Percentiles rank a stretch among this genome's conserved stretches.
Evolutionary conservation across 1,140 invertebrate genomes (phyloP).

Genomic region (Mercenaria mercenaria): DNA sequence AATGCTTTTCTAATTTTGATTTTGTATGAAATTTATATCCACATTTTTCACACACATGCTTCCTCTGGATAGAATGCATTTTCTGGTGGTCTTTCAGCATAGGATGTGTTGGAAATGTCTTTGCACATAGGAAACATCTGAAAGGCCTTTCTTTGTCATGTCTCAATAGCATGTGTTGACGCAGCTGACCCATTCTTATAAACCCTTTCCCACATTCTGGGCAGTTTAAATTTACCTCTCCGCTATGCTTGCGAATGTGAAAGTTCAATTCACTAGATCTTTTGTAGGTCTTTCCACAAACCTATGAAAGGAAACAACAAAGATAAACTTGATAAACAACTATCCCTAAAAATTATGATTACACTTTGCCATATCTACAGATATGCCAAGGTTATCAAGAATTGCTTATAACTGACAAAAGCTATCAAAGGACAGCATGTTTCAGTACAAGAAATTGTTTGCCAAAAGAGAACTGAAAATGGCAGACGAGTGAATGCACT

Average conservation of each 20-base stretch:
- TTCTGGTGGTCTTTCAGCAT: conserved; percentile 46
- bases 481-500: too few species aligned
- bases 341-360: too few species aligned
- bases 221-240: conserved; percentile 95
- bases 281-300: conserved; percentile 59
- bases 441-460: too few species aligned
- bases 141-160: conserved; percentile 57
- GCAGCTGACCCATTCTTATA: conserved; percentile 95
- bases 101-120: conserved; percentile 41
- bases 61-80: background rate
- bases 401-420: too few species aligned
- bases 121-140: conserved; percentile 42
- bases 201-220: conserved; percentile 96
- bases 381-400: too few species aligned
- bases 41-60: conserved; percentile 53
- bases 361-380: too few species aligned
- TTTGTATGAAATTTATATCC: conserved; percentile 25
- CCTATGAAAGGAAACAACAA: conserved; percentile 12
- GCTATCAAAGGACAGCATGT: too few species aligned
- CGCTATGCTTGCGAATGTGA: conserved; percentile 89
- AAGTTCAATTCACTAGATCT: conserved; percentile 50
- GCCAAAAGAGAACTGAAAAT: too few species aligned
- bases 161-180: conserved; percentile 87
- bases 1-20: conserved; percentile 32
- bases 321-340: background rate